These are phyloP conservation scores for Alaudala cheleensis DNA, from an alignment of 2,113 vertebrate genomes.

Conservation along the genomic window DNA sequence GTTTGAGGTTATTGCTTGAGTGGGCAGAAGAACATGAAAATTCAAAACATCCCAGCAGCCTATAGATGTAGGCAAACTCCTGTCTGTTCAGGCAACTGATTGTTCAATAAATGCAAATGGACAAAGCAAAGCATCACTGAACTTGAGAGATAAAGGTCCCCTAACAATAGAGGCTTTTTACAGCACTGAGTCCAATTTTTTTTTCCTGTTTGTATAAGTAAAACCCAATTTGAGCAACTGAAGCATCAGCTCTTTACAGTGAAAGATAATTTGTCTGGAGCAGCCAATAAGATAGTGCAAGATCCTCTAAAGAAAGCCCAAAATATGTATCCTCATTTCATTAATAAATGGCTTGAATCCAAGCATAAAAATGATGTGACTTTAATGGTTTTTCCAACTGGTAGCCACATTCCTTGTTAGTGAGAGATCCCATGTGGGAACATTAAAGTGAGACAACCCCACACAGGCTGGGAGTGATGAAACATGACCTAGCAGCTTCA, in stretches of 20 bases:
- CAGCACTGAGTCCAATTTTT: not conserved
- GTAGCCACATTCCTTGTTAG: slow-evolving; percentile 44
- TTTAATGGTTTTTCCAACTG: slow-evolving; percentile 50
- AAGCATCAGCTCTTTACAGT: slow-evolving; percentile 8
- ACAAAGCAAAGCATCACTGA: slow-evolving; percentile 49
- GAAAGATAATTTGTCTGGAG: not conserved
- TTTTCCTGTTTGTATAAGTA: slow-evolving; percentile 31
- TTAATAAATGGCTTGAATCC: slow-evolving; percentile 40
- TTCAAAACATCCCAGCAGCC: slow-evolving; percentile 10
- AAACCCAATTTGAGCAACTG: slow-evolving; percentile 30
- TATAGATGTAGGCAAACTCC: slow-evolving; percentile 9
- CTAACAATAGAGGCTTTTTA: slow-evolving; percentile 41
- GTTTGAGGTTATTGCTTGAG: slow-evolving; percentile 19
- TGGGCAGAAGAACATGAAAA: slow-evolving; percentile 38
- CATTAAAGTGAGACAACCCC: slow-evolving; percentile 15
- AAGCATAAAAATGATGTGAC: slow-evolving; percentile 1
- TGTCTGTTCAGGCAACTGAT: slow-evolving; percentile 8
- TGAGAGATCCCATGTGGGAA: not conserved
- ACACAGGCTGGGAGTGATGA: slow-evolving; percentile 9
- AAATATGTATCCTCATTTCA: not conserved
- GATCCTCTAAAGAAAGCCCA: slow-evolving; percentile 36
- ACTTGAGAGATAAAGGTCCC: slow-evolving; percentile 56
- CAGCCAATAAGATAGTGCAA: not conserved
- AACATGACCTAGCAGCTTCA: slow-evolving; percentile 22
- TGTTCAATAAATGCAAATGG: slow-evolving; percentile 43